phyloP scores from a whole-genome alignment of 1,140 invertebrate species.

The Holcopasites calliopsidis region DNA sequence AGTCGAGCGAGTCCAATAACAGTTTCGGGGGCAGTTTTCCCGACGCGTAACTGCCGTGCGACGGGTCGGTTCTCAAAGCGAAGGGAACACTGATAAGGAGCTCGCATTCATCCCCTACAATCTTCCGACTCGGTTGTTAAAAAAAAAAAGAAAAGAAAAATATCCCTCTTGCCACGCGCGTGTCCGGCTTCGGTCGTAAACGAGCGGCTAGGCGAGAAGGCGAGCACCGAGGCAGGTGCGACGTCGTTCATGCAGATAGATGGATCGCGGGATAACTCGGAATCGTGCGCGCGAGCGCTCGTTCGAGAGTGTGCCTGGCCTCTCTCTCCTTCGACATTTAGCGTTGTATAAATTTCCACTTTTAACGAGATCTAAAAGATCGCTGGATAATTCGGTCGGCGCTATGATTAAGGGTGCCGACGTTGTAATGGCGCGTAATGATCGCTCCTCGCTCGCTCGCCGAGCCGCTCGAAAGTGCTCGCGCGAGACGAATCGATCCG shows the following conservation, averaged over 20 bases:
- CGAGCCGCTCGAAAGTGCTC: neutral
- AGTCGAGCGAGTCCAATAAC: conserved; percentile 34
- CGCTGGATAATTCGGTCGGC: conserved; percentile 53
- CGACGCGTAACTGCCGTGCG: neutral
- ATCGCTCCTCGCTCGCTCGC: conserved; percentile 24
- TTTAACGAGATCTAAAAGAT: conserved; percentile 54
- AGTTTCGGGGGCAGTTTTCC: neutral
- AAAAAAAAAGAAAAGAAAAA: neutral
- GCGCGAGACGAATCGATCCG: conserved; percentile 12
- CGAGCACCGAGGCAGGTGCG: conserved; percentile 54
- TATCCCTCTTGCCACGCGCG: conserved; percentile 36
- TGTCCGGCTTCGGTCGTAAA: conserved; percentile 34
- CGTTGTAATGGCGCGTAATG: conserved; percentile 60
- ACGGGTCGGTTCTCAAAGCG: neutral
- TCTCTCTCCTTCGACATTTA: conserved; percentile 47
- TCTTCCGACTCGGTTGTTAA: conserved; percentile 14
- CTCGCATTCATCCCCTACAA: conserved; percentile 16
- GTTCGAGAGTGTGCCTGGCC: conserved; percentile 1
- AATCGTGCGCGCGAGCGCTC: conserved; percentile 9
- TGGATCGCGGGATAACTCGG: conserved; percentile 56
- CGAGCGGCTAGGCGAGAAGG: neutral
- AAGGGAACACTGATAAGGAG: conserved; percentile 17
- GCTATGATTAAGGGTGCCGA: conserved; percentile 59
- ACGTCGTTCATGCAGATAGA: conserved; percentile 64
- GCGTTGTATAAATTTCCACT: conserved; percentile 61